Base-by-base conservation (phyloP, 2,888 invertebrate genomes). In the Galeopsomyia nigrocyanea region DNA sequence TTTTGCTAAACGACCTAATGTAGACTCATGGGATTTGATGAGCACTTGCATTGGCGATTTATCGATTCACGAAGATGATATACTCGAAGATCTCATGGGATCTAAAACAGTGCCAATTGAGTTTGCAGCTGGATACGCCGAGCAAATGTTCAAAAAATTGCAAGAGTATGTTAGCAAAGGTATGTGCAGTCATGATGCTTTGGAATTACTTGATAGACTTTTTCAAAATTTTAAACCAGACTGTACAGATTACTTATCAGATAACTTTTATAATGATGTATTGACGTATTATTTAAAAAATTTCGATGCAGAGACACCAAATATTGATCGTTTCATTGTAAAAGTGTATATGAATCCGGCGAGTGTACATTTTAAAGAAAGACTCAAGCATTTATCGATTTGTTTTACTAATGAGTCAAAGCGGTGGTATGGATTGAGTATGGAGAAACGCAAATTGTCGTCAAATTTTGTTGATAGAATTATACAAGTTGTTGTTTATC, bases 241-340 rank as follows among this genome's bases (percentile, higher is more conserved):
- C 6, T 69, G 70, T 31, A 64, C 21, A 13, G 72, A 75, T 56
- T 13, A 53, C 1, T 31, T 82, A 14, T 71, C 80, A 0, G 80
- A 80, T 3, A 79, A 81, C 16, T 78, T 80, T 39, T 79, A 77
- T 46, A 70, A 77, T n/a, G 51, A 75, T 5, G 60, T 83, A 9
- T 22, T 83, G 0, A 58, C 61, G 10, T 78, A 75, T 46, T 82
- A 80, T 61, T 70, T 83, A 0, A 47, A 19, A 9, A 66, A 62
- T n/a, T 2, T 13, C 3, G 39, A 66, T n/a, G 17, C 50, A 5
- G 71, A 71, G 19, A 58, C 62, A n/a, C 62, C 2, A 2, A 47
- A 62, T 21, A 61, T 46, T 2, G 55, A 71, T 50, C 50, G 66
- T 13, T 75, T 75, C 17, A 47, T 75, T 16, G 62, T 71, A 1